These are phyloP conservation scores for Vipera ursinii DNA, from an alignment of 2,797 vertebrate genomes.

Conservation along the genomic window DNA sequence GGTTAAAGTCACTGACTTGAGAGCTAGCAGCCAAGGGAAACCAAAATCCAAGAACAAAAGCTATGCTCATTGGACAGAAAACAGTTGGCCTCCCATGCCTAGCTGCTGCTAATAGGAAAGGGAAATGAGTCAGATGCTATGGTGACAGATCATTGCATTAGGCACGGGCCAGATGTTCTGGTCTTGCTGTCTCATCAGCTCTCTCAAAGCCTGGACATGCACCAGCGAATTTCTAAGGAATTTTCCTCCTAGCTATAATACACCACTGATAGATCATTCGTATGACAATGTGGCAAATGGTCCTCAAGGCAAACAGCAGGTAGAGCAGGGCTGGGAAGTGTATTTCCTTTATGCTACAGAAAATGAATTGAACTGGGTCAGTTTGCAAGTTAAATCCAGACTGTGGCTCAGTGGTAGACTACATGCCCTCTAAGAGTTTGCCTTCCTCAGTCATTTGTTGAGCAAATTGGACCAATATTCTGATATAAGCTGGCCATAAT, in stretches of 20 bases:
- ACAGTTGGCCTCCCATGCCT: neutral
- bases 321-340: neutral
- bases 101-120: neutral
- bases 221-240: neutral
- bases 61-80: neutral
- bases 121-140: conserved; percentile 4
- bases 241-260: neutral
- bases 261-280: neutral
- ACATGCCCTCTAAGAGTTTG: neutral
- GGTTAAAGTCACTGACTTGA: neutral
- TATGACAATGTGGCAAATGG: neutral
- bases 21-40: neutral
- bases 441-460: neutral
- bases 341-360: neutral
- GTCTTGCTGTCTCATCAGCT: neutral
- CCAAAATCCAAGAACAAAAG: neutral
- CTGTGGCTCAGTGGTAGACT: neutral
- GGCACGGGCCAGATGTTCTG: neutral
- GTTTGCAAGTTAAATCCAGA: neutral
- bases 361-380: neutral
- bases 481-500: neutral
- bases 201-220: neutral
- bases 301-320: neutral
- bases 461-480: neutral
- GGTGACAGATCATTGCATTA: neutral